Conservation (phyloP, 2,888 invertebrate genomes). For the Cantharis rustica region DNA sequence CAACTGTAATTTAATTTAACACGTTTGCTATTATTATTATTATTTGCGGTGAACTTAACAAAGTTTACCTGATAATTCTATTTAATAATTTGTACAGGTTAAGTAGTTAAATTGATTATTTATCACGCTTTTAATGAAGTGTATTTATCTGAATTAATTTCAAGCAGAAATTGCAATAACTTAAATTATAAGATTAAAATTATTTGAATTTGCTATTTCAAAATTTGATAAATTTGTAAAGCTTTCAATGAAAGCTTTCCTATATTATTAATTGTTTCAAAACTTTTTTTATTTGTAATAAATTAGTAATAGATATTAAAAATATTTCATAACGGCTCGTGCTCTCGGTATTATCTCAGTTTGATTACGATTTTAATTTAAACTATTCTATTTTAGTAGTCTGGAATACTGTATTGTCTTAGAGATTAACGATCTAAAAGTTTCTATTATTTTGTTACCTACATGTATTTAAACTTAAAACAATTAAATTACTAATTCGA, state of each 20-base stretch:
- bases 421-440: conserved; percentile 18
- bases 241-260: too few relatives aligned
- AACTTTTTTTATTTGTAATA: not conserved
- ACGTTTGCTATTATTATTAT: not conserved
- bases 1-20: not conserved
- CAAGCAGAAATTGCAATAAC: not conserved
- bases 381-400: conserved; percentile 2
- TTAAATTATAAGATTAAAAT: not conserved
- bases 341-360: not conserved
- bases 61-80: not conserved
- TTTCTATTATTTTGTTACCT: conserved; percentile 20
- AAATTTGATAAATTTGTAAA: not conserved
- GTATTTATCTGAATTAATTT: not conserved
- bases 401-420: conserved; percentile 10
- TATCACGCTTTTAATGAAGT: not conserved
- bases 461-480: conserved; percentile 25
- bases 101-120: not conserved
- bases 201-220: not conserved
- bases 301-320: not conserved
- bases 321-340: not conserved
- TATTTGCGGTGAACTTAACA: not conserved
- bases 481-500: conserved; percentile 28
- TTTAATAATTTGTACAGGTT: not conserved
- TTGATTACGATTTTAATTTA: not conserved
- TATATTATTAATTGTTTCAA: too few relatives aligned